Evolutionary conservation across 2,113 vertebrate genomes (phyloP).

Genomic region (Nymphicus hollandicus): DNA sequence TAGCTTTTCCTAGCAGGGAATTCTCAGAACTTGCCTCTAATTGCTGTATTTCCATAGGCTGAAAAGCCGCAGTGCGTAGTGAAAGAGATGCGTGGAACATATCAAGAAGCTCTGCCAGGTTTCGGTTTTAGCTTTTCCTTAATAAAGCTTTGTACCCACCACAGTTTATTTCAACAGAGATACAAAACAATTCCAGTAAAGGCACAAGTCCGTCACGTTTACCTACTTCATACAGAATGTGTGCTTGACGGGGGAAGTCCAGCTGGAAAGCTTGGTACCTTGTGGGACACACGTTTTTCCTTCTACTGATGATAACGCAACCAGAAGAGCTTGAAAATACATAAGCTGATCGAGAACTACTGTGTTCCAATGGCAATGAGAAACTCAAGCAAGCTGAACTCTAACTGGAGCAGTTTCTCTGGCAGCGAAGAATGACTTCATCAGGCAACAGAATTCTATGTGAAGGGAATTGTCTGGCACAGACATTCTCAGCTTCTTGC

Average conservation of each 20-base stretch:
- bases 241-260: neutral
- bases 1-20: neutral
- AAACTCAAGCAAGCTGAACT: neutral
- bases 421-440: neutral
- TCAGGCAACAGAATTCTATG: neutral
- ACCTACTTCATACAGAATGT: neutral
- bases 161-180: neutral
- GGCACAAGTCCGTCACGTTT: neutral
- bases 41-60: neutral
- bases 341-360: neutral
- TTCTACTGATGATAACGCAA: neutral
- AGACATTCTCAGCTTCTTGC: neutral
- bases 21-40: neutral
- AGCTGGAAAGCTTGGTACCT: neutral
- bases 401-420: neutral
- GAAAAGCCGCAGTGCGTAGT: neutral
- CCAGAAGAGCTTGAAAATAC: neutral
- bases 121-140: neutral
- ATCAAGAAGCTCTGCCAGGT: neutral
- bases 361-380: accelerated
- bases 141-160: neutral
- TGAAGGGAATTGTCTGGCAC: neutral
- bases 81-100: neutral
- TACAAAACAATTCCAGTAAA: neutral
- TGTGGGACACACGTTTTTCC: neutral